Conservation (phyloP, 2,888 invertebrate species). For the Tolmerus cingulatus region DNA sequence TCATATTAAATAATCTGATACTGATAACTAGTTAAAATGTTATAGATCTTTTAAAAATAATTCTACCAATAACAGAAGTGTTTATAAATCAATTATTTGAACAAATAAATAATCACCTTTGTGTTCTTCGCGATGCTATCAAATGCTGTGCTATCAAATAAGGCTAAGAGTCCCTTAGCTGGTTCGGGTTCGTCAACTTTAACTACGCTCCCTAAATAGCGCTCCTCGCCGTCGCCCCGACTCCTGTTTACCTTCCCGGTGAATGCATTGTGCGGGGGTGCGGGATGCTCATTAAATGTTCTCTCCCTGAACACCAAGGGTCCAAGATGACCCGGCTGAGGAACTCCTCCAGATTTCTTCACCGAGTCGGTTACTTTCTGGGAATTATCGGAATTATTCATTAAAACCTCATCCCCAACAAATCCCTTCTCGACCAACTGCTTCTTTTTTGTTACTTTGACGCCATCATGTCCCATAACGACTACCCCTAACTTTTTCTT, state of each 20-base stretch:
- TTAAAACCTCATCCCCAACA: constrained; percentile 14
- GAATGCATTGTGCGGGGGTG: background rate
- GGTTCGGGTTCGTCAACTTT: background rate
- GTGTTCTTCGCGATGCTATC: background rate
- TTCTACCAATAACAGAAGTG: background rate
- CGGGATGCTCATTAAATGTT: constrained; percentile 51
- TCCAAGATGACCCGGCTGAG: constrained; percentile 58
- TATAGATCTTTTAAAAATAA: too few relatives aligned
- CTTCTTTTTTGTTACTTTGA: constrained; percentile 60
- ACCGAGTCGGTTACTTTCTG: background rate
- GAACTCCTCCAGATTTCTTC: constrained; percentile 52
- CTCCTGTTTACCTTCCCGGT: background rate
- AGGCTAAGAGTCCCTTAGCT: background rate
- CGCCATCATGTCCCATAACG: constrained; percentile 59
- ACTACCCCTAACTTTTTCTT: constrained; percentile 43
- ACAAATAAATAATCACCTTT: background rate
- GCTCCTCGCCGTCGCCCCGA: background rate
- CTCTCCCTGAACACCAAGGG: constrained; percentile 61
- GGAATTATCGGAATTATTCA: constrained; percentile 1
- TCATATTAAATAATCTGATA: too few relatives aligned
- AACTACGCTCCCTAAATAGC: background rate
- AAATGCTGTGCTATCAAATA: background rate
- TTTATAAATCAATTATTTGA: background rate
- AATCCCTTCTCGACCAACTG: constrained; percentile 58
- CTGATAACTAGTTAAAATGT: too few relatives aligned